Percentiles rank a stretch among this genome's conserved stretches.
Evolutionary conservation across 2,888 invertebrate genomes (phyloP).

Genomic region (Macropis europaea): DNA sequence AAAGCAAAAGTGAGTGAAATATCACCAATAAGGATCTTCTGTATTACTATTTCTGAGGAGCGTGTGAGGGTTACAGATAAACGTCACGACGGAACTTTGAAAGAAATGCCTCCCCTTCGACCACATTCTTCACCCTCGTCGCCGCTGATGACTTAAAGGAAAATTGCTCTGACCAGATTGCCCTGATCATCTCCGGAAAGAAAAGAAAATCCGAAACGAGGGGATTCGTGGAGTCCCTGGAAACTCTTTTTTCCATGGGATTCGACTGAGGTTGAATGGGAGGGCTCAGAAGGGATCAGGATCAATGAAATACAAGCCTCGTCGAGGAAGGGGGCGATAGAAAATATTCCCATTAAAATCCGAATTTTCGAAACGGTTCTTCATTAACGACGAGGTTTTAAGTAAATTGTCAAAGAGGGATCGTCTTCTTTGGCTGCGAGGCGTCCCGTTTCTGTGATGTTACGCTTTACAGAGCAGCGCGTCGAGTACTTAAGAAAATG

Average conservation of each 20-base stretch:
- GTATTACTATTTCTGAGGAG: too few relatives aligned
- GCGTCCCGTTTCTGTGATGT: slow-evolving; percentile 6
- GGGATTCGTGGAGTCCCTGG: slow-evolving; percentile 30
- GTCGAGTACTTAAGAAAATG: slow-evolving; percentile 63
- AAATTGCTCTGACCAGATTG: slow-evolving; percentile 21
- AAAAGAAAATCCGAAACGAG: slow-evolving; percentile 9
- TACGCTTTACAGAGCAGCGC: slow-evolving; percentile 20
- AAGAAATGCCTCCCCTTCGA: too few relatives aligned
- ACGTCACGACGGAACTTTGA: too few relatives aligned
- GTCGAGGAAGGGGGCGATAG: neutral
- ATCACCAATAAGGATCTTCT: too few relatives aligned
- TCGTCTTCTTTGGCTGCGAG: slow-evolving; percentile 4
- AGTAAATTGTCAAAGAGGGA: slow-evolving; percentile 25
- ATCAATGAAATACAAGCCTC: slow-evolving; percentile 21
- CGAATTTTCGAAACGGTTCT: slow-evolving; percentile 23
- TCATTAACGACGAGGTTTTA: slow-evolving; percentile 32
- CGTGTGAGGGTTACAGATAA: too few relatives aligned
- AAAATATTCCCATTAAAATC: slow-evolving; percentile 54
- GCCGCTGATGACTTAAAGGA: slow-evolving; percentile 8
- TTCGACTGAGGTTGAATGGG: neutral
- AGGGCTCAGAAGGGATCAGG: slow-evolving; percentile 23
- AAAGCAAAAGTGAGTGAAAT: too few relatives aligned
- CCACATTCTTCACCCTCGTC: neutral
- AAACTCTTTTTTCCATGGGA: slow-evolving; percentile 6
- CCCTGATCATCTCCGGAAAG: neutral